Base-by-base conservation (phyloP, 2,113 vertebrate species). In the Illadopsis cleaveri region DNA sequence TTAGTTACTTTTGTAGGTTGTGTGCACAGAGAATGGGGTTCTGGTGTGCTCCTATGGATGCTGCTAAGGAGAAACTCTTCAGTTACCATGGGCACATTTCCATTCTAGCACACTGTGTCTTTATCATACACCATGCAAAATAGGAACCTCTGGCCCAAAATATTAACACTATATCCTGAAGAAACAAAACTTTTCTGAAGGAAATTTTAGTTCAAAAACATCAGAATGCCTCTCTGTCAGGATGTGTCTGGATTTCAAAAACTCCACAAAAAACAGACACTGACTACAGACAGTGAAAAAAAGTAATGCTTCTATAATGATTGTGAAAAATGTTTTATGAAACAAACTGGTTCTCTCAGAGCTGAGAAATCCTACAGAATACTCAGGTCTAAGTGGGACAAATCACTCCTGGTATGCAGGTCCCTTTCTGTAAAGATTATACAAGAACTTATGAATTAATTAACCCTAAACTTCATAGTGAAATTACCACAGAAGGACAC, bases 21-120 rank as follows among this genome's bases (percentile, higher is more conserved):
- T 0, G 0, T 20, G 12, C 30, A 72, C 9, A 81, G 50, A 35
- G 23, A 80, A 68, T 4, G 33, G 25, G 31, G 6, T 57, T 91
- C 28, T 64, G 16, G 40, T 60, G 27, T 60, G 53, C 14, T 68
- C 30, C 76, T 35, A 16, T 6, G 21, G 24, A 47, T 65, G 45
- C 35, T 56, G 68, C 19, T 56, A 64, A 60, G 30, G 30, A 69
- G 40, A 84, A 91, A 35, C 21, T 54, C 53, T 64, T 33, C 53
- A 86, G 68, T 23, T 72, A 16, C 21, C 0, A 0, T 6, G 14
- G 27, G 3, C 25, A 37, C 10, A 9, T 60, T 38, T 89, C 50
- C 28, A 68, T 47, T 60, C 68, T 31, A 40, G 9, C 38, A 38
- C 12, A 38, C 28, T 40, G 42, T 33, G 62, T 76, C 45, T 81